Conservation (phyloP, 2,888 invertebrate genomes). For the Megamerina dolium region DNA sequence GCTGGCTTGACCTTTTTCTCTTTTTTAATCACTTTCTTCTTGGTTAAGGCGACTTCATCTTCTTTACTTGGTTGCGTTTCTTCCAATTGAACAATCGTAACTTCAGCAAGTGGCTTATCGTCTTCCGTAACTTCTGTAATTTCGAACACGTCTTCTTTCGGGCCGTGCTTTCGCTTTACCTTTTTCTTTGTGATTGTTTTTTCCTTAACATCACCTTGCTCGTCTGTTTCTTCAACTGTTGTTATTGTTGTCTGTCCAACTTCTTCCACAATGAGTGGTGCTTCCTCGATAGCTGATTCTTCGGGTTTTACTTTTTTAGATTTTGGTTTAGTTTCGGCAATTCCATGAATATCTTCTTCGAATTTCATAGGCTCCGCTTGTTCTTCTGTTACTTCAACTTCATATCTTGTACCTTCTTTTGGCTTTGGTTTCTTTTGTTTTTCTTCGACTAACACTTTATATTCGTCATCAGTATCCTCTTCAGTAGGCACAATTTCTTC, state of each 20-base stretch:
- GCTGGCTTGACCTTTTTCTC: conserved; percentile 35
- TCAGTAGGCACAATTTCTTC: conserved; percentile 30
- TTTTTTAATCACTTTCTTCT: too few species aligned
- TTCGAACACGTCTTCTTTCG: conserved; percentile 37
- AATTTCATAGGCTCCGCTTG: conserved; percentile 43
- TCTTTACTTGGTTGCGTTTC: conserved; percentile 20
- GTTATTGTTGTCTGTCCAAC: conserved; percentile 20
- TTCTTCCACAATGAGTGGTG: conserved; percentile 21
- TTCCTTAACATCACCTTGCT: conserved; percentile 23
- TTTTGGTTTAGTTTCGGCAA: background rate
- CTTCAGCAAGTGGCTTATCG: conserved; percentile 41
- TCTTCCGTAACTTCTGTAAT: conserved; percentile 37
- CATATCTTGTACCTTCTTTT: conserved; percentile 44
- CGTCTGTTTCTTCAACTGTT: conserved; percentile 21
- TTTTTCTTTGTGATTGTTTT: conserved; percentile 32
- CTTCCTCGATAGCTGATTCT: too few species aligned
- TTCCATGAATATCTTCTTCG: conserved; percentile 39
- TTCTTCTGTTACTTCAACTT: conserved; percentile 13
- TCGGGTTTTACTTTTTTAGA: conserved; percentile 23
- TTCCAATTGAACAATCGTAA: conserved; percentile 36
- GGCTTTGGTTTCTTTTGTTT: conserved; percentile 25
- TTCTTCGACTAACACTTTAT: conserved; percentile 29
- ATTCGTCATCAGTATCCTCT: conserved; percentile 25
- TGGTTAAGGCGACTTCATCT: background rate
- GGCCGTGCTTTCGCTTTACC: conserved; percentile 35